These are phyloP conservation scores for Asbolus verrucosus DNA, from an alignment of 1,140 invertebrate genomes.

Conservation along the genomic window DNA sequence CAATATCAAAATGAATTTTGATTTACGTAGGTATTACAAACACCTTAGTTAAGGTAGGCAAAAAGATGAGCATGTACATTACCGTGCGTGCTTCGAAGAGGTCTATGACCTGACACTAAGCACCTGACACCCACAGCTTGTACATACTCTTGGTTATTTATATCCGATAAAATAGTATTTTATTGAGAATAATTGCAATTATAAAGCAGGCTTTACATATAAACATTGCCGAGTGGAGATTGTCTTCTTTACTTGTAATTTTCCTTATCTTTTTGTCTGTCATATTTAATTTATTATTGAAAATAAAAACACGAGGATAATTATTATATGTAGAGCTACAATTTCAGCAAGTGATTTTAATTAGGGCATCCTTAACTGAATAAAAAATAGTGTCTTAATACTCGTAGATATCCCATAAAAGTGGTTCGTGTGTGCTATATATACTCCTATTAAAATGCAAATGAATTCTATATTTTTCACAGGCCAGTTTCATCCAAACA, in stretches of 20 bases:
- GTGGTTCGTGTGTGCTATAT: conserved; percentile 44
- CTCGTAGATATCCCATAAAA: no score
- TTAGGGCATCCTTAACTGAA: no score
- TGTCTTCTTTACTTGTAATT: no score
- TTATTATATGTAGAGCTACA: no score
- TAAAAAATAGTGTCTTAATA: no score
- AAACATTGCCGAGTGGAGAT: conserved; percentile 59
- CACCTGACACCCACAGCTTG: conserved; percentile 62
- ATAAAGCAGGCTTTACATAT: conserved; percentile 58
- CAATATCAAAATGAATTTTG: no score
- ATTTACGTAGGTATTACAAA: no score
- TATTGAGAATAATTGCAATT: conserved; percentile 62
- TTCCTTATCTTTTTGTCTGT: no score
- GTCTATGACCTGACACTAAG: conserved; percentile 59
- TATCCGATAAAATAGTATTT: conserved; percentile 63
- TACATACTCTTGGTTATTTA: conserved; percentile 61
- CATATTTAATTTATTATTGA: no score
- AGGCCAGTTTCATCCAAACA: neutral
- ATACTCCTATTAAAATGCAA: conserved; percentile 34
- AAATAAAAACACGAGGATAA: no score
- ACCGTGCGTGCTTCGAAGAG: conserved; percentile 42
- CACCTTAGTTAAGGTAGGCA: no score
- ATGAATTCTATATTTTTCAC: conserved; percentile 28
- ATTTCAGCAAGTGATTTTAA: no score
- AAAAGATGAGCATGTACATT: conserved; percentile 34